Base-by-base conservation (phyloP, 2,797 vertebrate species). In the Parambassis ranga region DNA sequence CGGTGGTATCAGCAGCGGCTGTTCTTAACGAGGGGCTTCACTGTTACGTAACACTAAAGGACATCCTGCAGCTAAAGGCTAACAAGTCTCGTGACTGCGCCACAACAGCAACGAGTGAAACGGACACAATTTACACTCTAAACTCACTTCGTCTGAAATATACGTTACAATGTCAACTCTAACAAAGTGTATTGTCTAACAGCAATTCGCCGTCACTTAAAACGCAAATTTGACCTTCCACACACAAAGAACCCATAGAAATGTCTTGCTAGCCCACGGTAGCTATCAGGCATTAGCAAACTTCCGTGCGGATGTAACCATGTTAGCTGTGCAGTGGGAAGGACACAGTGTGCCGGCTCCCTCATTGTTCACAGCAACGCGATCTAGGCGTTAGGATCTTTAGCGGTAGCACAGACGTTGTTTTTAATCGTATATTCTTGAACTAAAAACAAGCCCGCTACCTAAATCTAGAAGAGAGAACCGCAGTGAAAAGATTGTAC, bases 41-140 rank as follows among this genome's bases (percentile, higher is more conserved):
- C 1, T 13, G 30, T 81, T 82, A 81, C 10, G 9, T 67, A 81
- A 85, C 24, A 35, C 11, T 9, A 6, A 31, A 55, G 71, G 53
- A 44, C 49, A 48, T 10, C 10, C 13, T 3, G 5, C 3, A 14
- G 67, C 62, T 16, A 37, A n/a, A 22, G 2, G 65, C 61, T 33
- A 71, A 10, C 11, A 10, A 5, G 16, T 22, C 43, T 7, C 2
- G 19, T 56, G 55, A 71, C 75, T 71, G 72, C 67, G 71, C 30
- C 41, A 35, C 15, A 7, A 14, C 11, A 23, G 6, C 14, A 11
- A 33, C 4, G 0, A n/a, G n/a, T n/a, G n/a, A n/a, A n/a, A n/a
- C n/a, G 2, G 5, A 48, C 1, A 1, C 2, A n/a, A n/a, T n/a
- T n/a, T n/a, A n/a, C n/a, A n/a, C n/a, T n/a, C n/a, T n/a, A n/a